Evolutionary conservation across 2,113 vertebrate genomes (phyloP), one percentile per base, ranked within the genome.

Genomic region (Plecotus auritus): DNA sequence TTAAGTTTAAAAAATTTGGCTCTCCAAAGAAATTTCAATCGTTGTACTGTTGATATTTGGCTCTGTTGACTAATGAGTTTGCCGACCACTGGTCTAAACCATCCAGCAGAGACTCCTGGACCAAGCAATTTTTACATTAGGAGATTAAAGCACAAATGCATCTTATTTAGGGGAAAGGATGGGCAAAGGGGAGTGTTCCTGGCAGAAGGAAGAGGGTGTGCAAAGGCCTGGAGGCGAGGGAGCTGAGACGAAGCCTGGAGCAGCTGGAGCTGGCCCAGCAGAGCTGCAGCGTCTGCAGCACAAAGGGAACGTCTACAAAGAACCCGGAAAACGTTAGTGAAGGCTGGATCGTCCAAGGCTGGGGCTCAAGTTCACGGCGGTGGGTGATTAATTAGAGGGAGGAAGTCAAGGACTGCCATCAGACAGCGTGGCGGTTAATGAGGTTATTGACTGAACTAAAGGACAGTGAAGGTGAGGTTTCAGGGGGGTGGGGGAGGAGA

Each of bases 271-370:
- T 40, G 16, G 45, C 9, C 56, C 45, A n/a, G 2, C 18, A 18
- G 2, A 51, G 10, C 4, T 1, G 30, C 5, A 20, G 7, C 30
- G 23, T 59, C 32, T 69, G 30, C 3, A 14, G 30, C 11, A 0
- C 37, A 20, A 69, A 37, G 22, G 30, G 23, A 26, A 26, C 4
- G 59, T 5, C 59, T 61, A 5, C 59, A 28, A 5, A 28, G 26
- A 10, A 13, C 2, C 13, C 64, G 47, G 80, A 32, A 56, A n/a
- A 42, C 11, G 2, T 22, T 7, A 42, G 17, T 35, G 17, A 2
- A 2, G 70, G 23, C 35, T 23, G 23, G 8, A 12, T 61, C 1
- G 14, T 4, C 14, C 13, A 23, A 80, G 35, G 35, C 16, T 3
- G 5, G 32, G 47, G 4, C 66, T 80, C n/a, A 49, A 18, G 67